phyloP scores from a whole-genome alignment of 1,140 invertebrate genomes.

The Sycophaga agraensis region DNA sequence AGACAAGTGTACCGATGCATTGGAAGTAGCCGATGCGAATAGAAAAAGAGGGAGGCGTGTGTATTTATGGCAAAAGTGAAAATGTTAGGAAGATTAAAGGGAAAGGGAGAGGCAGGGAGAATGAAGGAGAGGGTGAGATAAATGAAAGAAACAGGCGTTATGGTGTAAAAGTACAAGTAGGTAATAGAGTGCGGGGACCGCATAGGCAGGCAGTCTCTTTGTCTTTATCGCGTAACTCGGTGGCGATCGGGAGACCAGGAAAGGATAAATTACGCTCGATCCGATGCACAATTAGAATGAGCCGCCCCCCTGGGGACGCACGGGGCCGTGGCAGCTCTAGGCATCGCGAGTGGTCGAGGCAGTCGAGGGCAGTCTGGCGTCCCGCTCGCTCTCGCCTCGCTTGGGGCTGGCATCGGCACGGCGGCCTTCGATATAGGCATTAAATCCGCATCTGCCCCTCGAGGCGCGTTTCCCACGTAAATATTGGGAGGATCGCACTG shows the following conservation, averaged over 20 bases:
- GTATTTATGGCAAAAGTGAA: too few relatives aligned
- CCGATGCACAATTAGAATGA: constrained; percentile 49
- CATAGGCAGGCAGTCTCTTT: too few relatives aligned
- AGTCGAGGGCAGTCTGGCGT: too few relatives aligned
- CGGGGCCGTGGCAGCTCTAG: too few relatives aligned
- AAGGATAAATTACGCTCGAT: constrained; percentile 45
- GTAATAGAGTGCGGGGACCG: background rate
- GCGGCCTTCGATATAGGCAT: constrained; percentile 19
- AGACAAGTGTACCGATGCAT: too few relatives aligned
- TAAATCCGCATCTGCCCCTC: constrained; percentile 40
- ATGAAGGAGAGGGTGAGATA: background rate
- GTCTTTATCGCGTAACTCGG: background rate
- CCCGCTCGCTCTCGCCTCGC: background rate
- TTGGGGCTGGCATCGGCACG: background rate
- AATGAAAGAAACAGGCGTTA: constrained; percentile 16
- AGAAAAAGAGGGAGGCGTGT: too few relatives aligned
- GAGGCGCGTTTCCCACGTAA: constrained; percentile 55
- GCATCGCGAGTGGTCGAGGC: too few relatives aligned
- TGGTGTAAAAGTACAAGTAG: constrained; percentile 18
- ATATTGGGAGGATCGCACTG: constrained; percentile 45
- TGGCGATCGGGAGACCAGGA: constrained; percentile 20
- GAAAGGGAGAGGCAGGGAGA: too few relatives aligned
- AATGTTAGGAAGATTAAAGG: too few relatives aligned
- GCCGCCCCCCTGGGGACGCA: constrained; percentile 40
- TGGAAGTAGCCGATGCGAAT: too few relatives aligned